These are phyloP conservation scores for Anthoscopus minutus DNA, from an alignment of 2,113 vertebrate genomes.

Conservation along the genomic window DNA sequence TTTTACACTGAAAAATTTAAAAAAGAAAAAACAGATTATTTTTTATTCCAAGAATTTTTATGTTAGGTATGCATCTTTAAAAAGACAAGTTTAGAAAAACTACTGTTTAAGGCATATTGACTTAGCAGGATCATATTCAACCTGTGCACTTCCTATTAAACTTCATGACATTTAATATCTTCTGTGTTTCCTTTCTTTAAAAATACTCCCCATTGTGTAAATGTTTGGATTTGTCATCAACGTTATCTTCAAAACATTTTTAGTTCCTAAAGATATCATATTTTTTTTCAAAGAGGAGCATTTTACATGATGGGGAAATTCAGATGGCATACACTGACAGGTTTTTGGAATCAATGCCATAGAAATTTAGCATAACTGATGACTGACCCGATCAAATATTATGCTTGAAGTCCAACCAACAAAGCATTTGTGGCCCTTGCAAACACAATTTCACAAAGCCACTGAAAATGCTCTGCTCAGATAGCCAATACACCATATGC, in stretches of 20 bases:
- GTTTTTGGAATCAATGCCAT: background rate
- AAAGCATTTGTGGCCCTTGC: background rate
- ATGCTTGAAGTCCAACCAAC: background rate
- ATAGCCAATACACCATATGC: background rate
- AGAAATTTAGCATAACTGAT: background rate
- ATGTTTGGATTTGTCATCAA: background rate
- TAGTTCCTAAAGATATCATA: background rate
- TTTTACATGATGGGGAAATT: background rate
- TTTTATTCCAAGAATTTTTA: background rate
- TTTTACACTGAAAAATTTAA: background rate
- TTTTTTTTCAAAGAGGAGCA: background rate
- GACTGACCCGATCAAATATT: background rate
- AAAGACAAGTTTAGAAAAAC: background rate
- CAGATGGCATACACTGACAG: background rate
- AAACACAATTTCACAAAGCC: background rate
- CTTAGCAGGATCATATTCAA: background rate
- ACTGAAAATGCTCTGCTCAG: background rate
- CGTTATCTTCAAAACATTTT: background rate
- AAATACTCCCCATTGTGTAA: background rate
- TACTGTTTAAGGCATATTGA: background rate
- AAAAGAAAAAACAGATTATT: background rate
- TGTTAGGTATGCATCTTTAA: background rate
- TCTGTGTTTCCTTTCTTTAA: background rate
- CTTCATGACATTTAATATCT: background rate
- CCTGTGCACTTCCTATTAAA: background rate